Evolutionary conservation across 2,113 vertebrate species (phyloP).

Genomic region (Morone saxatilis): DNA sequence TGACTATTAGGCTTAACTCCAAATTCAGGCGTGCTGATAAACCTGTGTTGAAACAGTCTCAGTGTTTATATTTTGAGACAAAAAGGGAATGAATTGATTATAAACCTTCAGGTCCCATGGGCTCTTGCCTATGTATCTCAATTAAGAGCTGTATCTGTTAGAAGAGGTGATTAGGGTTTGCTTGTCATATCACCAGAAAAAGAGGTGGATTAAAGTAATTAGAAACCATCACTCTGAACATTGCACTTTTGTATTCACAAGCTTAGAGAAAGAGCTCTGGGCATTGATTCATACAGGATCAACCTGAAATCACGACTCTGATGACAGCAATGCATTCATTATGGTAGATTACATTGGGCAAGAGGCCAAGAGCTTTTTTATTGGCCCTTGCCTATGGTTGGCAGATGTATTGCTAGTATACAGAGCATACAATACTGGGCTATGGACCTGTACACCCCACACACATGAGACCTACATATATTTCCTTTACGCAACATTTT

Average conservation of each 20-base stretch:
- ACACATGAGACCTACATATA: constrained; percentile 35
- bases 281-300: constrained; percentile 57
- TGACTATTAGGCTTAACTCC: constrained; percentile 12
- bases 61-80: constrained; percentile 30
- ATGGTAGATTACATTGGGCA: constrained; percentile 50
- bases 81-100: constrained; percentile 39
- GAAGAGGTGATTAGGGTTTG: constrained; percentile 37
- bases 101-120: constrained; percentile 4
- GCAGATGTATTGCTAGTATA: constrained; percentile 33
- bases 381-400: constrained; percentile 11
- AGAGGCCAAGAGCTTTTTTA: constrained; percentile 39
- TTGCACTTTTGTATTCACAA: constrained; percentile 52
- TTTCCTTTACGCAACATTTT: constrained; percentile 43
- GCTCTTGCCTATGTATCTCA: constrained; percentile 44
- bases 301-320: constrained; percentile 46
- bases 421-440: neutral
- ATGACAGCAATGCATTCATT: constrained; percentile 54
- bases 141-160: constrained; percentile 47
- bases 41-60: constrained; percentile 13
- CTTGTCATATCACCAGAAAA: constrained; percentile 43
- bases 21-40: constrained; percentile 13
- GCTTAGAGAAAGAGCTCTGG: constrained; percentile 16
- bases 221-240: constrained; percentile 52
- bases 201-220: constrained; percentile 56
- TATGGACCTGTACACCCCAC: constrained; percentile 4